Conservation (phyloP, 2,797 vertebrate species). For the Crocodylus rhombifer region DNA sequence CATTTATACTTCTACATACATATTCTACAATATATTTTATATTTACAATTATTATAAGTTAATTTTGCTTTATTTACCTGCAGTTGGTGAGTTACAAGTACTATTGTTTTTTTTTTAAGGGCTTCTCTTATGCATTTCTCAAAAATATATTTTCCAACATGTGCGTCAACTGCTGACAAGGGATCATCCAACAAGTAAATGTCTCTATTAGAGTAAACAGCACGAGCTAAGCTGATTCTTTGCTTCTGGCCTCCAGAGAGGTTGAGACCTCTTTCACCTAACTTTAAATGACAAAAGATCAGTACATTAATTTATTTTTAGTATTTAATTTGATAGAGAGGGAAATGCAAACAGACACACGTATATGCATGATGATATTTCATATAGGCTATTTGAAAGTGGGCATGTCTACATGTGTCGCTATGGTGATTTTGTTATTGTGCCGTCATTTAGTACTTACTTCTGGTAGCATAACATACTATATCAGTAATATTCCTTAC, state of each 20-base stretch:
- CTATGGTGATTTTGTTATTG: too few relatives aligned
- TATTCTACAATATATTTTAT: not conserved
- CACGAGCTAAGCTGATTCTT: conserved; percentile 85
- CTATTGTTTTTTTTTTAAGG: conserved; percentile 81
- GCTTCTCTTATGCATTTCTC: conserved; percentile 84
- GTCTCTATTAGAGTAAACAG: conserved; percentile 83
- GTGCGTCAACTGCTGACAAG: conserved; percentile 85
- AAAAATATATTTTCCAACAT: conserved; percentile 86
- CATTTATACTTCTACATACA: not conserved
- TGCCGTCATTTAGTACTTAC: too few relatives aligned
- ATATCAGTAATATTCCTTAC: too few relatives aligned
- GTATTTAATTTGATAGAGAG: too few relatives aligned
- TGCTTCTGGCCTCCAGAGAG: conserved; percentile 89
- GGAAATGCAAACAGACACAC: too few relatives aligned
- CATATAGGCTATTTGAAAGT: too few relatives aligned
- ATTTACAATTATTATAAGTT: not conserved
- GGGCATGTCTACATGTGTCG: too few relatives aligned
- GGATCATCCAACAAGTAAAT: conserved; percentile 87
- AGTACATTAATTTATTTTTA: not conserved
- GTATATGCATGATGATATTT: too few relatives aligned
- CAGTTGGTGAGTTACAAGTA: conserved; percentile 86
- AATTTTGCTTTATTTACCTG: conserved; percentile 75
- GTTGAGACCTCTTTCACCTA: conserved; percentile 85
- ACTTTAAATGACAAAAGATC: conserved; percentile 71
- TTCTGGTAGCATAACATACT: too few relatives aligned